Evolutionary conservation across 2,797 vertebrate genomes (phyloP), one percentile per base, ranked within the genome.

Genomic region (Cossypha polioptera): DNA sequence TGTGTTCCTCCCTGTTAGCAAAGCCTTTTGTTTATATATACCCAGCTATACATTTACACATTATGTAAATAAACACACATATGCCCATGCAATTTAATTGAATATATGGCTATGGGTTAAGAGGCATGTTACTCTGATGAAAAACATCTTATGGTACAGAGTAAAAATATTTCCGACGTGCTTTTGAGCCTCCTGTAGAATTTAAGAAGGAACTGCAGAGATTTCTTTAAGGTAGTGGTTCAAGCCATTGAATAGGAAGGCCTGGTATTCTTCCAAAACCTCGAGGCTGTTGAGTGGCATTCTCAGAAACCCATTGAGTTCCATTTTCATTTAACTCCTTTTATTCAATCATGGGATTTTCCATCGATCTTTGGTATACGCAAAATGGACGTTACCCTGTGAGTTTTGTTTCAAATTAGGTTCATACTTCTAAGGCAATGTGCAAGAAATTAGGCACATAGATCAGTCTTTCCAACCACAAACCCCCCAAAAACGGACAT

Each of bases 31-130:
- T 95, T 96, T 97, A 96, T 93, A 91, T 91, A 96, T 96, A 96
- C 89, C 91, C 95, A 91, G 95, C 89, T 97, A 95, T 97, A 97
- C 96, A 91, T 97, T 97, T 96, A 91, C 96, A 97, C 95, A 94
- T 91, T 96, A 94, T 94, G 95, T 96, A 96, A 96, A 96, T 97
- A 97, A 96, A 96, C 96, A 95, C 95, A 94, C 95, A 96, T 97
- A 96, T 97, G 96, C 94, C 95, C 89, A 47, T 94, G 94, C 85
- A 94, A 94, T 97, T 96, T 96, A 96, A 96, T 96, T 95, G 95
- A 96, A 94, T 97, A 92, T 96, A 95, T 91, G 87, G 88, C 91
- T 95, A 8, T 90, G 92, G 94, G 94, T 96, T 96, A 94, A 96
- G 92, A 96, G 95, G 95, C 94, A 96, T 79, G 87, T 94, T 96